A percentile compares a stretch with the other conserved stretches of the same genome.
These are phyloP conservation scores for Channallabes apus DNA, from an alignment of 2,797 vertebrate genomes.

Conservation along the genomic window DNA sequence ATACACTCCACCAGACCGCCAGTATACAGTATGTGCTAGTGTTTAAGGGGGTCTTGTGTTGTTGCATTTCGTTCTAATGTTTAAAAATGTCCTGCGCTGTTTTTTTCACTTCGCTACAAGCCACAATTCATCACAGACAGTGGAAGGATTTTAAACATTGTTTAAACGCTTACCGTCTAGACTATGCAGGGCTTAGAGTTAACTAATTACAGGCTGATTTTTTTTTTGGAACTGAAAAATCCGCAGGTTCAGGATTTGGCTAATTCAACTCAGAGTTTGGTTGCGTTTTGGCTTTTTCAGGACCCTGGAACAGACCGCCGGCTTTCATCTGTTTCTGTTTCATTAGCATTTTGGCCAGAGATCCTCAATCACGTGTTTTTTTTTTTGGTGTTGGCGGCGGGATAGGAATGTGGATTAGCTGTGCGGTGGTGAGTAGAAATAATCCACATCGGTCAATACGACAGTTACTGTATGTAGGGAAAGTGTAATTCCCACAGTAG, in stretches of 20 bases:
- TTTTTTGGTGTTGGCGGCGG: neutral
- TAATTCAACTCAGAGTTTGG: neutral
- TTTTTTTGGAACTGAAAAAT: neutral
- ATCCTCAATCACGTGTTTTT: neutral
- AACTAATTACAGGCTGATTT: neutral
- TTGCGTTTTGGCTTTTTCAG: neutral
- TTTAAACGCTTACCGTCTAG: neutral
- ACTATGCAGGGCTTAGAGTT: neutral
- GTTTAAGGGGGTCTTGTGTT: neutral
- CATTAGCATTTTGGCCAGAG: constrained; percentile 10
- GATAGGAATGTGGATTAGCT: neutral
- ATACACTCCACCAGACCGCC: too few species aligned
- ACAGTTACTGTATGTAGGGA: neutral
- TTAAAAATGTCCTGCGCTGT: neutral
- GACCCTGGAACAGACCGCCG: neutral
- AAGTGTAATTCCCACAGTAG: constrained; percentile 22
- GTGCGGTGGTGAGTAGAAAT: constrained; percentile 37
- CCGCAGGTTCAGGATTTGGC: neutral
- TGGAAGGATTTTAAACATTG: neutral
- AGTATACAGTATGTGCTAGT: neutral
- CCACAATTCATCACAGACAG: neutral
- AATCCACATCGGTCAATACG: constrained; percentile 22
- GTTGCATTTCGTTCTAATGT: neutral
- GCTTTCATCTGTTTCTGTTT: constrained; percentile 10
- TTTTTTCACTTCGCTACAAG: neutral